A percentile compares a stretch with the other conserved stretches of the same genome.
phyloP scores from a whole-genome alignment of 2,797 vertebrate species.

The Chaetodon trifasciatus region DNA sequence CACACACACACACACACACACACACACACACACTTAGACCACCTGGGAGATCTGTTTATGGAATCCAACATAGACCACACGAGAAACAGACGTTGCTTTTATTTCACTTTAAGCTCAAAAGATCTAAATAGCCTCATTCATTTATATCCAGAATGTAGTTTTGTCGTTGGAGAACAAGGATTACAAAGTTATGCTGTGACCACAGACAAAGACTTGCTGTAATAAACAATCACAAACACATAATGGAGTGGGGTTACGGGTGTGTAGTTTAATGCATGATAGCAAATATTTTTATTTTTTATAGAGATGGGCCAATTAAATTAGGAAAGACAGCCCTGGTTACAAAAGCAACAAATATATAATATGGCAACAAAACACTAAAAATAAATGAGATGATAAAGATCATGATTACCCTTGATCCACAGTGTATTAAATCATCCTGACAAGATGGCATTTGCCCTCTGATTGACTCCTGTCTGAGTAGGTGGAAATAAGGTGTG shows the following conservation, averaged over 20 bases:
- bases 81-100: conserved; percentile 69
- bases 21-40: conserved; percentile 77
- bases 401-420: conserved; percentile 44
- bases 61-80: conserved; percentile 72
- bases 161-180: conserved; percentile 32
- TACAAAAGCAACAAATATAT: conserved; percentile 59
- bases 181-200: conserved; percentile 48
- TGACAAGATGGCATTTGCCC: conserved; percentile 72
- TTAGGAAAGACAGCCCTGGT: conserved; percentile 56
- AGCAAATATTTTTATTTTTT: conserved; percentile 44
- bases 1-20: conserved; percentile 36
- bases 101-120: conserved; percentile 68
- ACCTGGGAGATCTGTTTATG: conserved; percentile 92
- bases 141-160: conserved; percentile 54
- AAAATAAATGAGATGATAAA: conserved; percentile 51
- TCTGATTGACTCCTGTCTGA: conserved; percentile 69
- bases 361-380: conserved; percentile 46
- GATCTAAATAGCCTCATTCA: conserved; percentile 54
- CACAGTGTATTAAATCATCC: conserved; percentile 57
- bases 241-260: conserved; percentile 23
- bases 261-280: conserved; percentile 8
- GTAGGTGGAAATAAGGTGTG: conserved; percentile 75
- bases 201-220: conserved; percentile 57
- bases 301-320: conserved; percentile 29
- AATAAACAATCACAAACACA: conserved; percentile 57